Evolutionary conservation across 2,797 vertebrate genomes (phyloP), one percentile per base, ranked within the genome.

Genomic region (Cynodonichthys magdalenae): DNA sequence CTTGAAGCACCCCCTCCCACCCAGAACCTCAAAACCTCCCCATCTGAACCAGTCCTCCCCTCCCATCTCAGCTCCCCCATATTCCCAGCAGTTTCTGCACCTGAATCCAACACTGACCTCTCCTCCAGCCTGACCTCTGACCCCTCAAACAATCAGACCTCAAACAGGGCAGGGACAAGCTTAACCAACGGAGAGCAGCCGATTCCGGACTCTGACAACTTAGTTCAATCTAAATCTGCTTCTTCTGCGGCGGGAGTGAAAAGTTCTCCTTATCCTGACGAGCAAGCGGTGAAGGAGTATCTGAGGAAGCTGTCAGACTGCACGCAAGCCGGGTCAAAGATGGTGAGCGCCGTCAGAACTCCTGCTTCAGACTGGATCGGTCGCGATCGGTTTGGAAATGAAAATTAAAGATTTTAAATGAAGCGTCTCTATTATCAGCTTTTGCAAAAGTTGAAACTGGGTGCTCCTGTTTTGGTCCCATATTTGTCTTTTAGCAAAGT

Each of bases 241-340:
- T 71, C 27, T 20, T 52, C 8, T 3, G 54, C 18, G 5, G 6
- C 49, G 0, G 71, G 63, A 14, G 49, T 55, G 6, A 93, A 92
- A 82, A 90, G 58, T 53, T 87, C 73, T 0, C 88, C 87, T 0
- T 92, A 92, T 61, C 87, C 94, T 0, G 92, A 95, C 9, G 93
- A 94, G 87, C 92, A 93, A 76, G 93, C 92, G 0, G 90, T 93
- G 14, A 94, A 93, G 69, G 95, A 95, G 4, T 94, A 93, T 39
- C 75, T 94, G 72, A 89, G 85, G 62, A 90, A 85, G 53, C 88
- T 95, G 65, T 92, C 95, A 0, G 94, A 94, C 80, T 85, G 59
- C 39, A 80, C 90, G 0, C 66, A 91, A 54, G 77, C 63, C 5
- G 94, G 95, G 0, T 69, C 80, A 12, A 92, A 90, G 58, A 70